Percentiles rank a stretch among this genome's conserved stretches.
Evolutionary conservation across 2,888 invertebrate genomes (phyloP).

Genomic region (Andrena trimmerana): DNA sequence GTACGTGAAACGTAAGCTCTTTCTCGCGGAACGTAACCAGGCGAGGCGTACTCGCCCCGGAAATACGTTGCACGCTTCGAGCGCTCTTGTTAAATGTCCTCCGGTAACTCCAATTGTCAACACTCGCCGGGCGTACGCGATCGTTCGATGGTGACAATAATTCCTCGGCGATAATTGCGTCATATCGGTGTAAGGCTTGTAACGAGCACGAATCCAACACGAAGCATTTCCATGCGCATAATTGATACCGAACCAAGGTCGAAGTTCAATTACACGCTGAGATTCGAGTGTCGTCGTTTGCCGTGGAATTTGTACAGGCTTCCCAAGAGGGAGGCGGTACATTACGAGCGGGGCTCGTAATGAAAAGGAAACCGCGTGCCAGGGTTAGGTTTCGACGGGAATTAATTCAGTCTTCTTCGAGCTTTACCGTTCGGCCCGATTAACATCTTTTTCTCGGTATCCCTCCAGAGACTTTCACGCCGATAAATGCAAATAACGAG

Average conservation of each 20-base stretch:
- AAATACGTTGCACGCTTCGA: too few species aligned
- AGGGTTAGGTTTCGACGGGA: background rate
- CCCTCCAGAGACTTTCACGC: background rate
- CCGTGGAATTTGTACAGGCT: background rate
- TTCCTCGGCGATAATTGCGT: conserved; percentile 6
- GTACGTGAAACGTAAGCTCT: too few species aligned
- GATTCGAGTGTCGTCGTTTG: conserved; percentile 8
- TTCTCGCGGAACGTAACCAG: too few species aligned
- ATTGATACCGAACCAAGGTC: conserved; percentile 41
- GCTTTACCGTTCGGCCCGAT: background rate
- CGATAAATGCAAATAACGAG: background rate
- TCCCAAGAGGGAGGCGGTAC: background rate
- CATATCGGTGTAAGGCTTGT: conserved; percentile 9
- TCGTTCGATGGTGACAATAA: conserved; percentile 4
- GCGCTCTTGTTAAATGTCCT: too few species aligned
- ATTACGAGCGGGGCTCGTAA: background rate
- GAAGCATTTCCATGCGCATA: conserved; percentile 41
- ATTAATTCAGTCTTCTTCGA: background rate
- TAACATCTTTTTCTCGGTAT: background rate
- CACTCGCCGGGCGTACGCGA: background rate
- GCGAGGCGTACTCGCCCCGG: too few species aligned
- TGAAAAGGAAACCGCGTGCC: conserved; percentile 11
- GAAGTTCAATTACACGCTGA: conserved; percentile 28
- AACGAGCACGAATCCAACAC: background rate
- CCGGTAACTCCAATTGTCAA: background rate